Base-by-base conservation (phyloP, 1,140 invertebrate genomes). In the Sarcophaga bullata region DNA sequence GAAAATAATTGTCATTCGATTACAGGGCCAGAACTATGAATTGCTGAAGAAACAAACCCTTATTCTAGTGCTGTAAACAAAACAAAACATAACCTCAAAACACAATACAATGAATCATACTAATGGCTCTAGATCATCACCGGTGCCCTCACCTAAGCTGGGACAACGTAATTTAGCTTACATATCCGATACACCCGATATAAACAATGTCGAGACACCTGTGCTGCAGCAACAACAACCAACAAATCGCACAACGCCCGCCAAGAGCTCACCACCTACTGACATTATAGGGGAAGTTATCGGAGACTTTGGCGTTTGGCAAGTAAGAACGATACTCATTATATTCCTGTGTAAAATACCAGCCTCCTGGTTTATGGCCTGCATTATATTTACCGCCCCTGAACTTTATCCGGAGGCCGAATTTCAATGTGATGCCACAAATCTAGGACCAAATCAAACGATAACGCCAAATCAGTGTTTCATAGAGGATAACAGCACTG, bases 361-460 rank as follows among this genome's bases (percentile, higher is more conserved):
- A 9, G 90, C 91, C 8, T 88, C 91, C 8, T 91, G 91, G 91
- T 91, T 91, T 82, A 91, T 91, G 90, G 90, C 90, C 58, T 91
- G 90, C 81, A 88, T 91, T 25, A 90, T 90, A 10, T 90, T 90
- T 62, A 90, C 88, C 3, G 88, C 87, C 1, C 88, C 88, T 0
- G 88, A 89, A 58, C 83, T 89, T 0, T 88, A 89, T 84, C 86
- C 88, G 1, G 50, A 81, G 54, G 85, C 84, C 0, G 88, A 89
- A 54, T 89, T 85, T 80, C 82, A 48, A 78, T 89, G 88, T 68
- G 86, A 89, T 47, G 82, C 85, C 8, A 84, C 17, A 73, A 85
- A 47, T 72, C 78, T 54, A 80, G 48, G 49, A 54, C 62, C 25
- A 58, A 83, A 17, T 76, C 83, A 83, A 86, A 80, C 80, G 84